Evolutionary conservation across 1,140 invertebrate species (phyloP), one percentile per base, ranked within the genome.

Genomic region (Paraescarpia echinospica): DNA sequence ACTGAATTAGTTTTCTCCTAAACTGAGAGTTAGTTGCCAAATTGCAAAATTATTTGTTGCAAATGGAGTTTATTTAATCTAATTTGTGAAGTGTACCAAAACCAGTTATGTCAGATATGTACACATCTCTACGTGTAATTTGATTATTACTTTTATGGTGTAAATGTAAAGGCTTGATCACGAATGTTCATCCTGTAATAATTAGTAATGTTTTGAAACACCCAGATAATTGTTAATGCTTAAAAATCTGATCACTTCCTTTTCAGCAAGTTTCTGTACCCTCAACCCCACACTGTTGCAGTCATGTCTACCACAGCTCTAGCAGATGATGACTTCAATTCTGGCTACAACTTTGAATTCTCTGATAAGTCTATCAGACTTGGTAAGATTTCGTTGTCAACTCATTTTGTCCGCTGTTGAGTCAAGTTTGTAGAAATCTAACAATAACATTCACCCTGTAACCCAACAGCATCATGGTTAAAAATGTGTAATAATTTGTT

Each of bases 291-390:
- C 2, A 77, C 59, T 77, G 27, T 4, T 18, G 22, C 59, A 77
- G 59, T 27, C 59, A 77, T 77, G 59, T 2, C 9, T 77, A 27
- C 59, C 9, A 22, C 41, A 41, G 4, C 41, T 6, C 4, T 77
- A 77, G 22, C 22, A 12, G 59, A 77, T 77, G 90, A 33, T 90
- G 89, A 90, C 89, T 90, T 90, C 90, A 90, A 90, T n/a, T 88
- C 6, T 48, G 91, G 91, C 88, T 89, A 92, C 88, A 93, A 89
- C 90, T 93, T 92, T 92, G 92, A 93, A 92, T 93, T 93, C 90
- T 93, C 48, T 89, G 93, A 93, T 34, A 93, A 92, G 35, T 90
- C 92, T 41, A 92, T 92, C 92, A 88, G 93, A 90, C 92, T 92
- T 27, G 93, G 93, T 93, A 93, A 91, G 91, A 33, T 48, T 31